phyloP scores from a whole-genome alignment of 2,888 invertebrate genomes.

The Temnothorax ravouxi region DNA sequence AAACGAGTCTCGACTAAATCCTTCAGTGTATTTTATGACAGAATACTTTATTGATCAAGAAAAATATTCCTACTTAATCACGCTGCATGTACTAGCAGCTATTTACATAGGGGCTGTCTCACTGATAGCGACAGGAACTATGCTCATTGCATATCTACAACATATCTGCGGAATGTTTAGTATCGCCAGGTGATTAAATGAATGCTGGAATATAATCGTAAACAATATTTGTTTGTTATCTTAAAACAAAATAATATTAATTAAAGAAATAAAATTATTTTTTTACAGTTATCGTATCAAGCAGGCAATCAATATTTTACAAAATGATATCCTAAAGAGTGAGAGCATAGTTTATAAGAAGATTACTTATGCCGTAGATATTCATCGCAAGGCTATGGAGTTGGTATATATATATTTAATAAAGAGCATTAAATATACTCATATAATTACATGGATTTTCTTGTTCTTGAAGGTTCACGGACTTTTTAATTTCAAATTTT shows the following conservation, averaged over 20 bases:
- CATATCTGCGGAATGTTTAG: too few species aligned
- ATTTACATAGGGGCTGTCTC: not conserved
- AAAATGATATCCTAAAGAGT: not conserved
- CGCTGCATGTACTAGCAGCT: not conserved
- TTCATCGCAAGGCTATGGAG: conserved; percentile 32
- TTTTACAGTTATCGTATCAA: conserved; percentile 28
- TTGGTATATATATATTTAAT: conserved; percentile 1
- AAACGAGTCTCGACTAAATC: not conserved
- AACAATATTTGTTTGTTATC: not conserved
- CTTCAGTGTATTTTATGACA: not conserved
- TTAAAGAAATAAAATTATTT: not conserved
- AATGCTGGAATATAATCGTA: too few species aligned
- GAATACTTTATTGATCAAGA: conserved; percentile 24
- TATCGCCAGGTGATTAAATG: too few species aligned
- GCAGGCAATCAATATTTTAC: not conserved
- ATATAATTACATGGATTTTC: not conserved
- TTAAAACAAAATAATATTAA: not conserved
- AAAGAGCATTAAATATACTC: not conserved
- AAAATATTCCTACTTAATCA: not conserved
- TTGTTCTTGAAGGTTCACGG: not conserved
- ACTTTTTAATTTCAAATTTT: conserved; percentile 15
- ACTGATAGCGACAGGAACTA: not conserved
- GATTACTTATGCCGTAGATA: conserved; percentile 20
- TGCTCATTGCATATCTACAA: not conserved
- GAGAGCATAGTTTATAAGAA: not conserved